Base-by-base conservation (phyloP, 2,888 invertebrate species). In the Nowickia ferox region DNA sequence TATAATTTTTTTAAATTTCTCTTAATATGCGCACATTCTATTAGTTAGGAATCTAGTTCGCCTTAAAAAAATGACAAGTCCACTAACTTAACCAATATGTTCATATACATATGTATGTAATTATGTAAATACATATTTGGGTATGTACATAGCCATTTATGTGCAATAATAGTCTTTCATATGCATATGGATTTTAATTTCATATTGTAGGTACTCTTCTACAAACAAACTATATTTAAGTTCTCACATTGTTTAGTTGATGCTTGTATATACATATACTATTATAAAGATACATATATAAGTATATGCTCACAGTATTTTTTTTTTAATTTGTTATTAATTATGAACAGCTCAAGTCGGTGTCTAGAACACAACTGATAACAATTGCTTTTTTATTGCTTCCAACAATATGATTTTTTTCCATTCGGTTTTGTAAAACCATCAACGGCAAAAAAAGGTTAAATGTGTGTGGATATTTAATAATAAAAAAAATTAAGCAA, bases 361-460 rank as follows among this genome's bases (percentile, higher is more conserved):
- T 69, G 76, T 85, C 48, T 42, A 75, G 69, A 85, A 84, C 40
- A 66, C 75, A 82, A 87, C 84, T 87, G 87, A 87, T 79, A 78
- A 77, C 17, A 66, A 40, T 57, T 79, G 2, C 38, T 61, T 65
- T 30, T 48, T n/a, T 42, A 48, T 71, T 22, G 30, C 22, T n/a
- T 57, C 9, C 11, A 40, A 65, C 17, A 65, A 46, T 11, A 44
- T 55, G 2, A 2, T 1, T 68, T 68, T 17, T 38, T 44, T 40
- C 10, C 17, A 9, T 5, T 1, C 46, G 19, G 9, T 57, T 57
- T 13, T 15, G 15, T 15, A 38, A 48, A 13, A 15, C 30, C 6
- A 53, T 53, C 19, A 53, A 9, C 17, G 19, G 17, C 19, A 9
- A 9, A 2, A 30, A n/a, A 30, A 30, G 1, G 30, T 30, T 30